Percentiles rank a stretch among this genome's conserved stretches.
phyloP scores from a whole-genome alignment of 2,888 invertebrate genomes.

The Cantharis rustica region DNA sequence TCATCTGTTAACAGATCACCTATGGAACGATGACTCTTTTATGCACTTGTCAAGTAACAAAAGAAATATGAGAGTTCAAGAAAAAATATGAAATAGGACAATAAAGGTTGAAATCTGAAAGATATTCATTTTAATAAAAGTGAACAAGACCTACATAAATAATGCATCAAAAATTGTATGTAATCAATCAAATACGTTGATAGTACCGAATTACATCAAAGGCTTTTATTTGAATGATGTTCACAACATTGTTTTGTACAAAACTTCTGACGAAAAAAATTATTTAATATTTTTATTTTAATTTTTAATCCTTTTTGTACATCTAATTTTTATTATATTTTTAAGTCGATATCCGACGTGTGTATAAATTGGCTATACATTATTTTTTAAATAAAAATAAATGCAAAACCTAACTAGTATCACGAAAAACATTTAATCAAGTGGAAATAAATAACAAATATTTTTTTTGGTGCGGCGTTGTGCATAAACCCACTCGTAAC shows the following conservation, averaged over 20 bases:
- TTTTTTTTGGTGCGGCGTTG: too few species aligned
- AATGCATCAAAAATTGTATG: not conserved
- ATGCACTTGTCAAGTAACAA: conserved; percentile 14
- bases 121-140: not conserved
- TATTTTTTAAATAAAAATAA: too few species aligned
- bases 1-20: conserved; percentile 14
- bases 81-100: conserved; percentile 3
- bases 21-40: conserved; percentile 9
- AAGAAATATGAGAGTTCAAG: conserved; percentile 10
- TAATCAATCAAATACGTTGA: not conserved
- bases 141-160: not conserved
- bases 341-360: too few species aligned
- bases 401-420: too few species aligned
- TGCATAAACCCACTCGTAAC: too few species aligned
- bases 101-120: not conserved
- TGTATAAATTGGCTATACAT: too few species aligned
- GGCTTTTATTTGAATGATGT: not conserved
- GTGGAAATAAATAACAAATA: too few species aligned
- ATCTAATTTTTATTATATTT: too few species aligned
- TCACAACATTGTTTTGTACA: not conserved
- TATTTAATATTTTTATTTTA: not conserved
- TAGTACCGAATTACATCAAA: not conserved
- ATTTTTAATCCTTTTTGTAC: not conserved
- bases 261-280: not conserved
- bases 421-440: too few species aligned